Base-by-base conservation (phyloP, 1,140 invertebrate genomes). In the Bombyx mori region DNA sequence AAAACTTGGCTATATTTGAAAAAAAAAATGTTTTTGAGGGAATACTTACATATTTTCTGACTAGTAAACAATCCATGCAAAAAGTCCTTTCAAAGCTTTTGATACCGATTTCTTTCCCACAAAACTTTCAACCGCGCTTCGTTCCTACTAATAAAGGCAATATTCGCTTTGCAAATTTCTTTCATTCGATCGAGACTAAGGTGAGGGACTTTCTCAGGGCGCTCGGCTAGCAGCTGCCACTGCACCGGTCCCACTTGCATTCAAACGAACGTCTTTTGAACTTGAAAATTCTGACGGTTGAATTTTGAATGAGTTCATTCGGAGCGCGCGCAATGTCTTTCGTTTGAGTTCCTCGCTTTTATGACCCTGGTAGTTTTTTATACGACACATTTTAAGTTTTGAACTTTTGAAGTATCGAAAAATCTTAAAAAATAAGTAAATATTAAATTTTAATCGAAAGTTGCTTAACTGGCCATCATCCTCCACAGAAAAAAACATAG, bases 151-250 rank as follows among this genome's bases (percentile, higher is more conserved):
- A 60, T 59, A 52, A 57, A 63, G 61, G 58, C 65, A 66, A 75
- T 65, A 75, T 71, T 70, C 58, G 69, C 69, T 46, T 42, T 69
- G 66, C 72, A 55, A 71, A 72, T 68, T 75, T 69, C 65, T 71
- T 76, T 73, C 62, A 72, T 54, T 62, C 65, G 62, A 67, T 68
- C 68, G 71, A 72, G 71, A 71, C 71, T 58, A 65, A 63, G 65
- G 63, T 58, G 44, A 64, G 55, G 65, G 62, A 65, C 69, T 75
- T 73, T 72, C 72, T 71, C 65, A 71, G 69, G 65, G 63, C 52
- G 62, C 51, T 35, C 26, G 26, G 26, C 64, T 60, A 62, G 66
- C 71, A 78, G 68, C 74, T 79, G 74, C 69, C 69, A 72, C 22
- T 71, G 66, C 72, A 69, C 62, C 68, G 69, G 66, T 57, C 66